phyloP scores from a whole-genome alignment of 2,797 vertebrate genomes.

The Picus viridis region DNA sequence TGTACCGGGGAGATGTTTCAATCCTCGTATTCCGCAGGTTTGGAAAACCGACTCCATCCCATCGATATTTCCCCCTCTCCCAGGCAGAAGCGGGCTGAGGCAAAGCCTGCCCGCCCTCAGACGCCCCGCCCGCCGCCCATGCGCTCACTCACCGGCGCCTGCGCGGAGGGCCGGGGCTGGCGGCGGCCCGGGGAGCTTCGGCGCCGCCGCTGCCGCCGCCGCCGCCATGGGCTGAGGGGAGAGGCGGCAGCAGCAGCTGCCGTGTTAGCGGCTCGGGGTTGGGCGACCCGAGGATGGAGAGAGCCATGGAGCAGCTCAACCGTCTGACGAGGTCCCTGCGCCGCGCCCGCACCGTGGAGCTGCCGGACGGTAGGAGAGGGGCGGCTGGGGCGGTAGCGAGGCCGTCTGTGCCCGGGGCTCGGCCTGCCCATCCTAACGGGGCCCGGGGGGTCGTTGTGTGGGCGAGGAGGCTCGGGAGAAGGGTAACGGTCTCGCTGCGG shows the following conservation, averaged over 20 bases:
- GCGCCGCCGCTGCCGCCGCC: fast-evolving
- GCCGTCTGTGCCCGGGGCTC: neutral
- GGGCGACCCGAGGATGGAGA: constrained; percentile 90
- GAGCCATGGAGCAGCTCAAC: constrained; percentile 98
- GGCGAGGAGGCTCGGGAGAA: neutral
- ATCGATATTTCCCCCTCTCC: too few species aligned
- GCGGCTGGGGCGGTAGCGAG: neutral
- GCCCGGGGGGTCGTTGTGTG: neutral
- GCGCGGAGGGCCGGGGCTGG: neutral
- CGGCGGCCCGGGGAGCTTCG: neutral
- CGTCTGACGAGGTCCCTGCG: constrained; percentile 94
- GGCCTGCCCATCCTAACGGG: neutral
- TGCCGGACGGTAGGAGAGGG: constrained; percentile 88
- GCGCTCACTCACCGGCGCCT: neutral
- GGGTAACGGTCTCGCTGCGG: neutral
- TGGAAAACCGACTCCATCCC: too few species aligned
- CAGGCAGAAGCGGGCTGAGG: too few species aligned
- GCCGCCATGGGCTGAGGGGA: constrained; percentile 44
- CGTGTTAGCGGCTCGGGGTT: neutral
- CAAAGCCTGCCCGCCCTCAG: too few species aligned
- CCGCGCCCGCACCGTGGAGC: constrained; percentile 94
- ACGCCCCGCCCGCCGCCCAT: neutral
- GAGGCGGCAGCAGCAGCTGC: neutral
- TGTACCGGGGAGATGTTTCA: too few species aligned
- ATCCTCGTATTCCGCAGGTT: too few species aligned